Percentiles rank a stretch among this genome's conserved stretches.
These are phyloP conservation scores for Cirrhinus molitorella DNA, from an alignment of 2,797 vertebrate species.

Conservation along the genomic window DNA sequence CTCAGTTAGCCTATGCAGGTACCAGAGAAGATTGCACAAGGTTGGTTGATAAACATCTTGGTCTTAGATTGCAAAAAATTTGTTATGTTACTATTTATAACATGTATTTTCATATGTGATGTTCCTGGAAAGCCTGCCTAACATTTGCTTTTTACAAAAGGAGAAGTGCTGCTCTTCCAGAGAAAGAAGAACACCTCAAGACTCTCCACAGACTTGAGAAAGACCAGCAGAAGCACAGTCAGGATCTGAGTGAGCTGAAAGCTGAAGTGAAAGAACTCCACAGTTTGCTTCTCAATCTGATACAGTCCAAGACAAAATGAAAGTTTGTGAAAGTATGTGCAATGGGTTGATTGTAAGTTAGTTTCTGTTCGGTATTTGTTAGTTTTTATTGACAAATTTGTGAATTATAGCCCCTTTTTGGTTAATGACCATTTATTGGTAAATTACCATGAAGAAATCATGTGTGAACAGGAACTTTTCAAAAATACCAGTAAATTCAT, in stretches of 20 bases:
- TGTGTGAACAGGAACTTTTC: no score
- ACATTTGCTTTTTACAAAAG: constrained; percentile 25
- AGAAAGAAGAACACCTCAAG: constrained; percentile 37
- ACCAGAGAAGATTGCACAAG: constrained; percentile 35
- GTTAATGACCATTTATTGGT: no score
- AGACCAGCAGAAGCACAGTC: constrained; percentile 61
- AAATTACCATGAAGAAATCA: no score
- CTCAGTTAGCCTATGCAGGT: constrained; percentile 11
- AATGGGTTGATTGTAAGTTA: not conserved
- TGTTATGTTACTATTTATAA: not conserved
- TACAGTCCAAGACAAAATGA: constrained; percentile 30
- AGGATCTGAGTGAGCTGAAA: constrained; percentile 58
- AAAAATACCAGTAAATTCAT: no score
- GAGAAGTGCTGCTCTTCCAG: not conserved
- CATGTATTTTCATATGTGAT: not conserved
- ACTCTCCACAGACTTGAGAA: constrained; percentile 48
- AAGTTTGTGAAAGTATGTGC: not conserved
- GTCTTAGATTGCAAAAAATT: not conserved
- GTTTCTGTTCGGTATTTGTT: not conserved
- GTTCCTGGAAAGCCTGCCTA: not conserved
- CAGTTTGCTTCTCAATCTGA: constrained; percentile 57
- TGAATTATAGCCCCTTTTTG: not conserved
- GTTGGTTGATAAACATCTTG: constrained; percentile 40
- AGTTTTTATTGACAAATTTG: not conserved
- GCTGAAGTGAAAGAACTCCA: constrained; percentile 64